phyloP scores from a whole-genome alignment of 2,113 vertebrate genomes.

The Willisornis vidua region DNA sequence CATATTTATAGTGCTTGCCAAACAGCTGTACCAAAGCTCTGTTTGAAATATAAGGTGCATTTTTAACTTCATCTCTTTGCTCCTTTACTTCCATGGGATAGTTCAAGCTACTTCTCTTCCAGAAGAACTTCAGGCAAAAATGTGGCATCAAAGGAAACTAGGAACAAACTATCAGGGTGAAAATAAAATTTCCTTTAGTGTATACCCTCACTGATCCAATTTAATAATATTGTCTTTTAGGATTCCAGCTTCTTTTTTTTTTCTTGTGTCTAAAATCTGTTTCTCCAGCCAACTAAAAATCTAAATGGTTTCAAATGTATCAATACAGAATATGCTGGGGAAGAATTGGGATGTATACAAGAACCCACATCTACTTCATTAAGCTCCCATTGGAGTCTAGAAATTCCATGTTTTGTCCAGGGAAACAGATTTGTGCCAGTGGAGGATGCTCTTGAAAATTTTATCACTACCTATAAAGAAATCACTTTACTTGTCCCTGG shows the following conservation, averaged over 20 bases:
- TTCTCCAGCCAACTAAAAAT: not conserved
- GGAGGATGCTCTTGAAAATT: constrained; percentile 7
- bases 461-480: not conserved
- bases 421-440: not conserved
- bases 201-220: not conserved
- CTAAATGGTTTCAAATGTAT: not conserved
- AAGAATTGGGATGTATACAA: not conserved
- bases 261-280: not conserved
- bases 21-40: constrained; percentile 6
- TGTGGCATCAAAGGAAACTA: not conserved
- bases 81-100: not conserved
- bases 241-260: not conserved
- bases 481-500: not conserved
- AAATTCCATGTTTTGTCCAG: not conserved
- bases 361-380: not conserved
- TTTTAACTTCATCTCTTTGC: not conserved
- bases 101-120: not conserved
- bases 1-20: not conserved
- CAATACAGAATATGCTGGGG: not conserved
- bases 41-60: not conserved
- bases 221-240: not conserved
- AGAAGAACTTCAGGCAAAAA: not conserved
- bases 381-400: not conserved
- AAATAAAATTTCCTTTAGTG: not conserved
- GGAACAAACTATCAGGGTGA: not conserved